Conservation (phyloP, 2,113 vertebrate species). For the Pygoscelis adeliae region DNA sequence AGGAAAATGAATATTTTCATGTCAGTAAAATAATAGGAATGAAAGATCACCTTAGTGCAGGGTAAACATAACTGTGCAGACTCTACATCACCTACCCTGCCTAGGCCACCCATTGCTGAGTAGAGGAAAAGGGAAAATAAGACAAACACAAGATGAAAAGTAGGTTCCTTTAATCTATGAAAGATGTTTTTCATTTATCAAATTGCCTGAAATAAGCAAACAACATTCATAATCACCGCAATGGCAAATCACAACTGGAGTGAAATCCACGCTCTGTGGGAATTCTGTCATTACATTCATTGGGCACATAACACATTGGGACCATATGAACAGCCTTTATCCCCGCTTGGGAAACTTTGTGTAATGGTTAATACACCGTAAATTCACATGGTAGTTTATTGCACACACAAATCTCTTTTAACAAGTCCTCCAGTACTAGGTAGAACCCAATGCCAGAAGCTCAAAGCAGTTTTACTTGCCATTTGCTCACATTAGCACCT, state of each 20-base stretch:
- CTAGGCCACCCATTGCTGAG: background rate
- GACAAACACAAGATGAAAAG: background rate
- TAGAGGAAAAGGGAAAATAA: background rate
- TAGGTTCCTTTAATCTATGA: background rate
- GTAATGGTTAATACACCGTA: background rate
- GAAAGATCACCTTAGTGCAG: background rate
- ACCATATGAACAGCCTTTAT: background rate
- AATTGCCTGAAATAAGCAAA: background rate
- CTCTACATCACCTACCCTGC: background rate
- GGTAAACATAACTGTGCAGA: background rate
- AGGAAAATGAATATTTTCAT: background rate
- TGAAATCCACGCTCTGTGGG: background rate
- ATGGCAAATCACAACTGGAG: background rate
- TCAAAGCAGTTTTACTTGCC: background rate
- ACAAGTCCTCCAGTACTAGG: background rate
- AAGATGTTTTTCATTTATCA: background rate
- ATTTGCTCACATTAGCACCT: background rate
- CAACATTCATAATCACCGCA: background rate
- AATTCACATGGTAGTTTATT: background rate
- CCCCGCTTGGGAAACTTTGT: background rate
- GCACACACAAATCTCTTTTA: background rate
- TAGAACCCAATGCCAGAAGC: background rate
- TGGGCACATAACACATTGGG: background rate
- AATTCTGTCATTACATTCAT: background rate
- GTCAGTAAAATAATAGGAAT: background rate